Conservation (phyloP, 2,113 vertebrate species). For the Cochlearius cochlearius region DNA sequence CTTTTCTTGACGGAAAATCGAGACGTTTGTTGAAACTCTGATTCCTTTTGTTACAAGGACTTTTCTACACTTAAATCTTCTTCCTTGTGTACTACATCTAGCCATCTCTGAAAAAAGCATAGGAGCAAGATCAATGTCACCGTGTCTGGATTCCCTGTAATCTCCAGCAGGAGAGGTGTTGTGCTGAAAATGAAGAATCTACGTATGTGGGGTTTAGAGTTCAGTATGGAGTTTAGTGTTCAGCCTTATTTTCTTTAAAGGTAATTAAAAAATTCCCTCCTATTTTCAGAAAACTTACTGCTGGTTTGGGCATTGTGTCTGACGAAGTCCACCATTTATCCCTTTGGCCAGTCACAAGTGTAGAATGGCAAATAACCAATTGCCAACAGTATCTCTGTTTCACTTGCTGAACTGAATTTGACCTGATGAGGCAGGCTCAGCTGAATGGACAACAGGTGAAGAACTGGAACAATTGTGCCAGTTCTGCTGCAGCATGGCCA, state of each 20-base stretch:
- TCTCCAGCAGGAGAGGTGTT: neutral
- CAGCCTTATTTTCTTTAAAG: neutral
- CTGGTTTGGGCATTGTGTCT: neutral
- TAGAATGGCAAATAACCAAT: neutral
- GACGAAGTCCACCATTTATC: neutral
- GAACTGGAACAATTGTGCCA: neutral
- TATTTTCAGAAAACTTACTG: neutral
- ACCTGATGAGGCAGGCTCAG: neutral
- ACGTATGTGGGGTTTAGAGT: neutral
- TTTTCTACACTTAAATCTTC: neutral
- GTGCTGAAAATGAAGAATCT: neutral
- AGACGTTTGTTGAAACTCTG: neutral
- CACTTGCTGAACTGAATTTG: neutral
- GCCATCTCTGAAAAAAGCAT: neutral
- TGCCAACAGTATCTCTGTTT: neutral
- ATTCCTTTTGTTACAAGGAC: neutral
- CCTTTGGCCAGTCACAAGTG: neutral
- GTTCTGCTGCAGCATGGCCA: neutral
- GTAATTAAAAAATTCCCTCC: neutral
- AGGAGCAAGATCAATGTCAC: neutral
- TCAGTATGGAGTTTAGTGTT: neutral
- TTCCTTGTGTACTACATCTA: neutral
- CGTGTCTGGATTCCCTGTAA: too few relatives aligned
- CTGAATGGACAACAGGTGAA: neutral
- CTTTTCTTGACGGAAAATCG: neutral